Conservation (phyloP, 1,140 invertebrate genomes). For the Dreissena rostriformis region DNA sequence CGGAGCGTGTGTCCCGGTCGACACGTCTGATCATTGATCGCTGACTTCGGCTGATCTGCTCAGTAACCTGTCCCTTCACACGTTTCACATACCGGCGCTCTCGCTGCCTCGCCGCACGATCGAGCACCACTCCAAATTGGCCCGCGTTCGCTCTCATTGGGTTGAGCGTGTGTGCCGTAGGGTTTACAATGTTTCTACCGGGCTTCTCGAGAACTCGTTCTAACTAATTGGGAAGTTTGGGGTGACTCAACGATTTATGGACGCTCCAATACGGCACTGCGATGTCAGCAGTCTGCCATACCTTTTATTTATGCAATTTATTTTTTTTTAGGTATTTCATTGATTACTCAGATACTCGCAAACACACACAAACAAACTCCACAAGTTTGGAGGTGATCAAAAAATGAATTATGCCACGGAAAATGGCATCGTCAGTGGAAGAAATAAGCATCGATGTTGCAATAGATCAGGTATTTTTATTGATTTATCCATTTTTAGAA, state of each 20-base stretch:
- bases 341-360: too few relatives aligned
- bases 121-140: not conserved
- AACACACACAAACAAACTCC: too few relatives aligned
- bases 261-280: constrained; percentile 50
- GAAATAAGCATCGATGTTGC: too few relatives aligned
- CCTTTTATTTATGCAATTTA: constrained; percentile 11
- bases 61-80: not conserved
- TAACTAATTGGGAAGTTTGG: constrained; percentile 45
- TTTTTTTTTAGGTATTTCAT: too few relatives aligned
- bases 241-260: constrained; percentile 54
- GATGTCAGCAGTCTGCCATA: constrained; percentile 56
- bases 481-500: too few relatives aligned
- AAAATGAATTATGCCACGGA: too few relatives aligned
- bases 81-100: constrained; percentile 35
- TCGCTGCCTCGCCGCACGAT: constrained; percentile 10
- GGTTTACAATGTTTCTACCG: not conserved
- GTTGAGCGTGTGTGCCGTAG: not conserved
- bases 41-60: constrained; percentile 22
- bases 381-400: too few relatives aligned
- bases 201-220: constrained; percentile 9
- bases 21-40: constrained; percentile 54
- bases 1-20: constrained; percentile 42
- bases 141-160: not conserved
- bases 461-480: too few relatives aligned
- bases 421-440: too few relatives aligned